A percentile compares a stretch with the other conserved stretches of the same genome.
These are phyloP conservation scores for Villa cingulata DNA, from an alignment of 2,888 invertebrate species.

Conservation along the genomic window DNA sequence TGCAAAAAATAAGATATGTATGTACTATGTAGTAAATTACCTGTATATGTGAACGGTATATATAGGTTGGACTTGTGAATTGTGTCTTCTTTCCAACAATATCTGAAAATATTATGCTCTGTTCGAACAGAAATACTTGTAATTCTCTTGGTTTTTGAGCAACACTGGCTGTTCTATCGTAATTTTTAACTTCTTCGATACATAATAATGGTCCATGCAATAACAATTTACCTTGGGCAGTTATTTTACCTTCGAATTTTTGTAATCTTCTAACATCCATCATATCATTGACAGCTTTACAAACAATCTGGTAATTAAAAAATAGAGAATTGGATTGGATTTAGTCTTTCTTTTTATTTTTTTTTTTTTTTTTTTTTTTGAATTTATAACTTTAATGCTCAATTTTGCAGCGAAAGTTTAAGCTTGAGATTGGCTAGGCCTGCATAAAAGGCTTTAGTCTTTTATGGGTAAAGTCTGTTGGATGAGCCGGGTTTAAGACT, in stretches of 20 bases:
- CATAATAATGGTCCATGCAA: slow-evolving; percentile 70
- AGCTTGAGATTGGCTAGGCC: too few species aligned
- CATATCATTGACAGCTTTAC: slow-evolving; percentile 97
- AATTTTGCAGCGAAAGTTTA: too few species aligned
- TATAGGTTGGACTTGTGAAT: slow-evolving; percentile 85
- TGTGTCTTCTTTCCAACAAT: slow-evolving; percentile 83
- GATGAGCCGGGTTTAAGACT: too few species aligned
- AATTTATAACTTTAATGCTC: too few species aligned
- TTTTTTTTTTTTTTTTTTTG: too few species aligned
- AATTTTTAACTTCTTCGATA: slow-evolving; percentile 46
- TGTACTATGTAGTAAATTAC: too few species aligned
- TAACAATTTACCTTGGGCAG: slow-evolving; percentile 88
- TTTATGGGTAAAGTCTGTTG: too few species aligned
- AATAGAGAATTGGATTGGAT: neutral
- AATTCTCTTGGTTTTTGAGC: slow-evolving; percentile 54
- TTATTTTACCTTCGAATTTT: slow-evolving; percentile 96
- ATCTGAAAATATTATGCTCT: slow-evolving; percentile 93
- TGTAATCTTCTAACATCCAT: slow-evolving; percentile 96
- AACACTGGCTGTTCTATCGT: slow-evolving; percentile 25
- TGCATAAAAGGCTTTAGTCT: too few species aligned
- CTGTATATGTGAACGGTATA: slow-evolving; percentile 92
- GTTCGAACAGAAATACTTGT: slow-evolving; percentile 95
- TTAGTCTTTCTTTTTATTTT: too few species aligned
- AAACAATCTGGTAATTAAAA: slow-evolving; percentile 43
- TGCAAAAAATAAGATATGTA: too few species aligned